Base-by-base conservation (phyloP, 2,888 invertebrate genomes). In the Eurytoma adleriae region DNA sequence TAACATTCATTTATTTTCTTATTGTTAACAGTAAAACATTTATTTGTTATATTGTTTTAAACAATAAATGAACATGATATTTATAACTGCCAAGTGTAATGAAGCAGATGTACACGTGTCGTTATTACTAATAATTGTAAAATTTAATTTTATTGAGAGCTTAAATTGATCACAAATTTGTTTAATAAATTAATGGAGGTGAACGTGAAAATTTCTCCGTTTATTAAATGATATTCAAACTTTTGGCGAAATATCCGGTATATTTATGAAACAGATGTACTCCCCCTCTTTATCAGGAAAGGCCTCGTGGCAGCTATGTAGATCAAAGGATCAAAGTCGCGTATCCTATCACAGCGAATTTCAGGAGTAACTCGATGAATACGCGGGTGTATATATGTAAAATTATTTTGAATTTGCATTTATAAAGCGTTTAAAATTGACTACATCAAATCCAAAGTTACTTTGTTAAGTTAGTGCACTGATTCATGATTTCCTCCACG, bases 251-350 rank as follows among this genome's bases (percentile, higher is more conserved):
- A 48, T 64, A 12, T 18, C 64, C 40, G 40, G 40, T n/a, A 30
- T 64, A 64, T 64, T 64, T 64, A 18, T 64, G 18, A n/a, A 30
- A 12, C 30, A 64, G 64, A 64, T 64, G 64, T 64, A n/a, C 18
- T 7, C 13, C 13, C n/a, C 40, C 40, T 48, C 30, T 64, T 64
- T 30, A 64, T 64, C 64, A 64, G 64, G 64, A 40, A 64, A 48
- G 10, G 14, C 62, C 27, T 16, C 16, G 62, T n/a, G 30, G 27
- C 24, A 30, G 14, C 14, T 18, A 64, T 64, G 61, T n/a, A 75
- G 79, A 79, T 79, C 79, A 79, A 79, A 79, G 79, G 79, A 66
- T 75, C 75, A 75, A 54, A 59, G 52, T 48, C 66, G 70, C 48
- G 27, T 74, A 62, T 56, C 66, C 54, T 30, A 69, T 74, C 57